Evolutionary conservation across 2,113 vertebrate species (phyloP), one percentile per base, ranked within the genome.

Genomic region (Periophthalmus modestus): DNA sequence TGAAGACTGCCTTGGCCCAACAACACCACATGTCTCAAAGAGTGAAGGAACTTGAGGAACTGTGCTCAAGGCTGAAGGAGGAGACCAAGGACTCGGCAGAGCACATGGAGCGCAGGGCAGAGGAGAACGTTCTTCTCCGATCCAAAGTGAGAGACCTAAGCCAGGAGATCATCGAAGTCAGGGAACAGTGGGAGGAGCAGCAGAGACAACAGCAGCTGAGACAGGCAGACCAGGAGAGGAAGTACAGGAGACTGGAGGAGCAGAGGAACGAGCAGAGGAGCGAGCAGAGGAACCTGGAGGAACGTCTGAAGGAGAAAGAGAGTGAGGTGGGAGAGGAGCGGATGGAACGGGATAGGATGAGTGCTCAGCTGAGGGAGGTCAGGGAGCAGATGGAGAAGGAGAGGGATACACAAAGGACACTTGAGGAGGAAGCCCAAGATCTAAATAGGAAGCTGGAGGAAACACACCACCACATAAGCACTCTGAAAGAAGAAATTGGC

Each of bases 31-130:
- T 65, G 34, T 65, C 34, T 19, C 18, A n/a, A 39, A 65, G 62
- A n/a, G 7, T n/a, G 9, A 19, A 39, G 34, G 34, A 65, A 19
- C 34, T 39, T 18, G 62, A 65, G 18, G 62, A 65, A n/a, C 2
- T 16, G 33, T 65, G 33, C 19, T n/a, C 7, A 9, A 65, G 62
- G 34, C 78, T 92, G 19, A 63, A 81, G 57, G 81, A 85, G 66
- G 91, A 92, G 70, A 24, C 74, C 65, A 80, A 86, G 47, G 66
- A 68, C 18, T 75, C 73, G 71, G 76, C 46, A 59, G 68, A 69
- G 61, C 10, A 23, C 72, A 48, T 0, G 4, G 5, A 0, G 75
- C 9, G 0, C 85, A 90, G 59, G 5, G 24, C 1, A 46, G 54
- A 5, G 85, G 62, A 65, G 34, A 36, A 39, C 9, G 1, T 7